Evolutionary conservation across 2,797 vertebrate genomes (phyloP).

Genomic region (Lithobates pipiens): DNA sequence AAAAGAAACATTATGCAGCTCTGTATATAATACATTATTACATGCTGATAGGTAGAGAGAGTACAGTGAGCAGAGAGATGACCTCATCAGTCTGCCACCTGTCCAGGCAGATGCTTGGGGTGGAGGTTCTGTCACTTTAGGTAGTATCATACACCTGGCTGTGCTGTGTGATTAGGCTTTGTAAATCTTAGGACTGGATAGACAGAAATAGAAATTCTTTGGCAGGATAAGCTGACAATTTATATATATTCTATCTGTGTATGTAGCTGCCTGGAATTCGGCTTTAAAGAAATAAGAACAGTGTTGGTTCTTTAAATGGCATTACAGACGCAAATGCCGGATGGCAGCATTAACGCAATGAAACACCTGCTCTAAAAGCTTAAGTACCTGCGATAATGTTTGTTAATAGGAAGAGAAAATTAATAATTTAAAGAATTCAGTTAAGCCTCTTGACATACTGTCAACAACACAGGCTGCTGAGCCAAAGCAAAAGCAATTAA

Average conservation of each 20-base stretch:
- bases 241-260: background rate
- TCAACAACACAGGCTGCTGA: conserved; percentile 40
- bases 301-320: background rate
- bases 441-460: conserved; percentile 4
- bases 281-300: background rate
- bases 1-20: too few species aligned
- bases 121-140: too few species aligned
- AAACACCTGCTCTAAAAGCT: background rate
- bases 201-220: too few species aligned
- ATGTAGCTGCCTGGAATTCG: background rate
- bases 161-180: too few species aligned
- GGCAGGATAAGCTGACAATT: too few species aligned
- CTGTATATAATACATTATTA: too few species aligned
- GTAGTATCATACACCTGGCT: too few species aligned
- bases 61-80: too few species aligned
- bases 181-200: too few species aligned
- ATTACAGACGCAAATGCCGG: background rate
- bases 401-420: background rate
- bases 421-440: background rate
- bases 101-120: too few species aligned
- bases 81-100: too few species aligned
- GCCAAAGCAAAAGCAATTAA: conserved; percentile 27
- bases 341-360: background rate
- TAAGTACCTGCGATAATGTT: background rate
- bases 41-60: too few species aligned